Conservation (phyloP, 2,797 vertebrate genomes). For the Esox lucius region DNA sequence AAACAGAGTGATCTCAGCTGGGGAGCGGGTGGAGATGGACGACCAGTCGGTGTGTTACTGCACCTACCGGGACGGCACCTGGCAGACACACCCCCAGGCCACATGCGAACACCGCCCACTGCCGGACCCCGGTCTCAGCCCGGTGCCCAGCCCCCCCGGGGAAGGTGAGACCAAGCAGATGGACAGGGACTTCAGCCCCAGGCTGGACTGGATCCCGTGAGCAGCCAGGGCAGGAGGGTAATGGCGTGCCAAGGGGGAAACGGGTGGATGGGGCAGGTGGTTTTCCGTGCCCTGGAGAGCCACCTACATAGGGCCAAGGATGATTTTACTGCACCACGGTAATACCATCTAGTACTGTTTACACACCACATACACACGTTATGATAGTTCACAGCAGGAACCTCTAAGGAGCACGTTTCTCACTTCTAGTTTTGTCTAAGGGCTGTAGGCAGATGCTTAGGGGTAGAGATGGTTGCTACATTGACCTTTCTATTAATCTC, state of each 20-base stretch:
- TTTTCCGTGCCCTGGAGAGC: conserved; percentile 27
- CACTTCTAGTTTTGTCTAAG: neutral
- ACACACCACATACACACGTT: neutral
- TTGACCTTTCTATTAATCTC: neutral
- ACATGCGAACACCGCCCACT: conserved; percentile 52
- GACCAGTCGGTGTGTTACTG: conserved; percentile 72
- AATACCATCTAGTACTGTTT: neutral
- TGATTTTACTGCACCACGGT: conserved; percentile 9
- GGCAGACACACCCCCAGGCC: conserved; percentile 73
- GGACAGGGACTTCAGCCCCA: conserved; percentile 46
- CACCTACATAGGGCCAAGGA: conserved; percentile 28
- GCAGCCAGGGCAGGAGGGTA: neutral
- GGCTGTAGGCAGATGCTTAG: neutral
- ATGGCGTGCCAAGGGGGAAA: conserved; percentile 17
- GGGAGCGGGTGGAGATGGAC: conserved; percentile 71
- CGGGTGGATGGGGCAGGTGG: conserved; percentile 7
- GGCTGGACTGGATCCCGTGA: conserved; percentile 71
- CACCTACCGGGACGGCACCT: conserved; percentile 69
- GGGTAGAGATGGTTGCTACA: neutral
- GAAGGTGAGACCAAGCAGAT: conserved; percentile 51
- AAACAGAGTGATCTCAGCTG: conserved; percentile 73
- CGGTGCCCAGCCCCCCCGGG: neutral
- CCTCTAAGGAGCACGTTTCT: too few species aligned
- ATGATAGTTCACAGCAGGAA: too few species aligned
- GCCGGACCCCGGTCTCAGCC: conserved; percentile 37